Base-by-base conservation (phyloP, 2,113 vertebrate genomes). In the Felis chaus region DNA sequence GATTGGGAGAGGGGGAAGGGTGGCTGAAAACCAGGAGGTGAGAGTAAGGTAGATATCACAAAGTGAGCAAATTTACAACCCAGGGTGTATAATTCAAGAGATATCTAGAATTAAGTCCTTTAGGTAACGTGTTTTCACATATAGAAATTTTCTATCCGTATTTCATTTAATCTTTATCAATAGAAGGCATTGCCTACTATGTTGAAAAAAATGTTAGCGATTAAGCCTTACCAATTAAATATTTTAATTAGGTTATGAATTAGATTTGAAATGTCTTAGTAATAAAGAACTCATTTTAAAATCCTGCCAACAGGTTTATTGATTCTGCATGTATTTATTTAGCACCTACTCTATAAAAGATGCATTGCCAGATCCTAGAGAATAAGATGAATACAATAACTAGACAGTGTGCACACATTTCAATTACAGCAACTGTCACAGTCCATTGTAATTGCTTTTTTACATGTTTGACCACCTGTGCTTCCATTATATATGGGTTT, bases 191-290 rank as follows among this genome's bases (percentile, higher is more conserved):
- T 90, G 48, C 14, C 25, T 15, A 10, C 27, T 93, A 31, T 61
- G 31, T 45, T 92, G 3, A 73, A 76, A 45, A 92, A 81, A 96
- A 39, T 66, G 4, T 93, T 33, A 89, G 65, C 55, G 15, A 7
- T 45, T 92, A 50, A 76, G 9, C 80, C 11, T 92, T 25, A 50
- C 31, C 21, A 91, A 91, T 61, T 71, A 23, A 92, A 73, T 29
- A 79, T 92, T 97, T 80, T 95, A 41, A 89, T 79, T 92, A n/a
- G 27, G 13, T 79, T 95, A 63, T 79, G n/a, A 89, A 79, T 89
- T 94, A 66, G 92, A 68, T 8, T 45, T 36, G 25, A 76, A 94
- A 5, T 36, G 3, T 76, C 48, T 65, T 94, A 36, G 48, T 69
- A 53, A 71, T 95, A 76, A 84, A 82, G 39, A 33, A 1, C 2